Base-by-base conservation (phyloP, 37 sponge, comb jelly and placozoan species). In the Haliclona indistincta region DNA sequence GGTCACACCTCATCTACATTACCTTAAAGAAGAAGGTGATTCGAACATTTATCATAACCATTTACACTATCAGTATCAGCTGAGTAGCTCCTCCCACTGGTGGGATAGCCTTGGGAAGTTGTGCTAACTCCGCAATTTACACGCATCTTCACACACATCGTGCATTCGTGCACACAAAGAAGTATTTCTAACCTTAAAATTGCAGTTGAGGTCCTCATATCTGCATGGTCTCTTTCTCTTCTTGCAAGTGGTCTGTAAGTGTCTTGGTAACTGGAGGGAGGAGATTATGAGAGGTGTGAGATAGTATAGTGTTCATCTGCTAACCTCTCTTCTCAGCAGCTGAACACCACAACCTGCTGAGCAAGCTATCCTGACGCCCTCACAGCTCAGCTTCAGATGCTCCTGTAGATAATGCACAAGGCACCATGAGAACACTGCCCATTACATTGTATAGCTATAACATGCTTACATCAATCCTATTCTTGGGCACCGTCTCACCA, bases 311-410 rank as follows among this genome's bases (percentile, higher is more conserved):
- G 25, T 26, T 67, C 58, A 60, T 58, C 67, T 32, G 56, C 82
- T 67, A 45, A 88, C 88, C 60, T 68, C 58, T 82, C 55, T 76
- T 40, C 83, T 81, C n/a, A 58, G 77, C 3, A 76, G 17, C 49
- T 73, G 76, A 20, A 77, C 83, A 25, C 78, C 82, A 73, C 88
- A 88, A 6, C 82, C 78, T 66, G 76, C 56, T 36, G 66, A 6
- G 32, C 88, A 88, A 30, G 32, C 36, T 2, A 72, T 71, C 19
- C 43, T 38, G 3, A 70, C 68, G 43, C 56, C 30, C 25, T 64
- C 64, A 65, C 88, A 88, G 28, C 6, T 25, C 86, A 86, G 40
- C 45, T 65, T 53, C 4, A 65, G 15, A 60, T 86, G 86, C 6
- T 43, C 53, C 86, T 86, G 42, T 15, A 43, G 49, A 23, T 4